Evolutionary conservation across 2,888 invertebrate genomes (phyloP).

Genomic region (Eupeodes latifasciatus): DNA sequence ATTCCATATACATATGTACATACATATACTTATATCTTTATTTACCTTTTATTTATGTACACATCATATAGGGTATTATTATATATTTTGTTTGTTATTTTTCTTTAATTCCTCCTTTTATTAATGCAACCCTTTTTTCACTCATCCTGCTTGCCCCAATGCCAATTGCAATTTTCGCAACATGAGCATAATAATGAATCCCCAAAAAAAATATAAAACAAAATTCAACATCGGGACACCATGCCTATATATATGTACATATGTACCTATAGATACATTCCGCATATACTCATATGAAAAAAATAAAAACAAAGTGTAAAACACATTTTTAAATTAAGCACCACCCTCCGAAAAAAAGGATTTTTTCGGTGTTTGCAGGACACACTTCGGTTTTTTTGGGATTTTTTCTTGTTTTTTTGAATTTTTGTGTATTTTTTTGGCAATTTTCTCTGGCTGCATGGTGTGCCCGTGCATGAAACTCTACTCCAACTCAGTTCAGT

Average conservation of each 20-base stretch:
- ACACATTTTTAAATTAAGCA: slow-evolving; percentile 76
- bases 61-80: slow-evolving; percentile 43
- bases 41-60: slow-evolving; percentile 16
- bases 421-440: slow-evolving; percentile 57
- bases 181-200: slow-evolving; percentile 76
- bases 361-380: slow-evolving; percentile 66
- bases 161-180: slow-evolving; percentile 76
- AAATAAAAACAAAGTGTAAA: slow-evolving; percentile 69
- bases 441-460: slow-evolving; percentile 50
- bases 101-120: slow-evolving; percentile 73
- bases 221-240: slow-evolving; percentile 48
- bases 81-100: slow-evolving; percentile 41
- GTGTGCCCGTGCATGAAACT: slow-evolving; percentile 24
- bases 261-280: neutral
- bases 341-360: slow-evolving; percentile 64
- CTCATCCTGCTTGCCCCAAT: slow-evolving; percentile 51
- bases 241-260: neutral
- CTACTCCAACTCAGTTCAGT: neutral
- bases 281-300: slow-evolving; percentile 19
- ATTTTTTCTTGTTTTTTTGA: slow-evolving; percentile 11
- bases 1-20: neutral
- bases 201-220: slow-evolving; percentile 56
- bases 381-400: slow-evolving; percentile 68
- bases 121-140: slow-evolving; percentile 63
- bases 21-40: slow-evolving; percentile 18